Evolutionary conservation across 1,140 invertebrate genomes (phyloP).

Genomic region (Lucilia cuprina): DNA sequence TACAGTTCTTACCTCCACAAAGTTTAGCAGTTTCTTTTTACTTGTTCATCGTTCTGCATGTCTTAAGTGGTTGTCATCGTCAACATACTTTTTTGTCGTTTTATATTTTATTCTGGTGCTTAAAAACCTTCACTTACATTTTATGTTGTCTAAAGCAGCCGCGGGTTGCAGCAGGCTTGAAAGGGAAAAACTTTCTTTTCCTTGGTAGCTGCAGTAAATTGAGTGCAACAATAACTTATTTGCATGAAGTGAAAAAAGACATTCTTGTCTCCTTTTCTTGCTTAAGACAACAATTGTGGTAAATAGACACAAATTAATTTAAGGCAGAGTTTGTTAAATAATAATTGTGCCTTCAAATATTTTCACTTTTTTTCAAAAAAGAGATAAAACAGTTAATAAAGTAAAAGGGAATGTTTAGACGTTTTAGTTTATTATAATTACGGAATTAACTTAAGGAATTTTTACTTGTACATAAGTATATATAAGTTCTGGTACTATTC

Average conservation of each 20-base stretch:
- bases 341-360: not conserved
- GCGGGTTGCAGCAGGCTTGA: not conserved
- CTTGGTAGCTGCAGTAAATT: not conserved
- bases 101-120: not conserved
- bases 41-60: not conserved
- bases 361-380: not conserved
- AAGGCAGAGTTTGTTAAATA: not conserved
- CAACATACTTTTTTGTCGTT: not conserved
- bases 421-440: too few relatives aligned
- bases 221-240: conserved; percentile 31
- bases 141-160: not conserved
- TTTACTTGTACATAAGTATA: too few relatives aligned
- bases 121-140: not conserved
- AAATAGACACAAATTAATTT: conserved; percentile 28
- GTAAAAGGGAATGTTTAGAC: too few relatives aligned
- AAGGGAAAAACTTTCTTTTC: not conserved
- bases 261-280: not conserved
- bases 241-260: conserved; percentile 2
- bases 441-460: too few relatives aligned
- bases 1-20: not conserved
- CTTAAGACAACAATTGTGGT: conserved; percentile 23
- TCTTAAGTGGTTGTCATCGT: conserved; percentile 27
- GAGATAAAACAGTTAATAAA: too few relatives aligned
- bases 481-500: too few relatives aligned
- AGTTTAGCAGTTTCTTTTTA: not conserved